Base-by-base conservation (phyloP, 2,888 invertebrate genomes). In the Rotaria sp. region DNA sequence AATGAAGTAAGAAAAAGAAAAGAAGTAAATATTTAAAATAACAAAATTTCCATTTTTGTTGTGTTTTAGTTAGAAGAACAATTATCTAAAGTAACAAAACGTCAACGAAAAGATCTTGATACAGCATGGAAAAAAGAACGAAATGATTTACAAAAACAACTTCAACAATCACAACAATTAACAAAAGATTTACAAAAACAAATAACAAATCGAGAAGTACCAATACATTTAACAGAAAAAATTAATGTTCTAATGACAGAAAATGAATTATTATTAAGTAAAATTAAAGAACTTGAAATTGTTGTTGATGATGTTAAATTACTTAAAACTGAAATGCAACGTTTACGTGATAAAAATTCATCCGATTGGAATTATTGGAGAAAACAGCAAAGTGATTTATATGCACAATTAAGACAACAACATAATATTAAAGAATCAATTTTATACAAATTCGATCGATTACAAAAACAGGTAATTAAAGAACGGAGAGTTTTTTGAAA, bases 21-120 rank as follows among this genome's bases (percentile, higher is more conserved):
- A 41, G 0, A 38, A 0, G 48, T 13, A 50, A 50, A 50, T 50
- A 13, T 50, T 18, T 18, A 50, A 50, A 50, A 50, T 15, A 18
- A 50, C 3, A 0, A 50, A 50, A 18, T 57, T 50, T 18, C 57
- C 24, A 50, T 52, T n/a, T 26, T 13, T 48, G n/a, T 38, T 50
- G n/a, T n/a, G n/a, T n/a, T n/a, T 50, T 67, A 86, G 86, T 38
- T 86, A 21, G 86, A 86, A 84, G 86, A 86, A 41, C 86, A 86
- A 59, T 57, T 86, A 48, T 85, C 85, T 18, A 86, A 84, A 80
- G 45, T 86, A 41, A 85, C 86, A 8, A 86, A 86, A 55, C 85
- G 86, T 50, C 85, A 85, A 30, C 85, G 85, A 85, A 86, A 86
- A 85, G 86, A 86, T 55, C 52, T 86, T 18, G 86, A 86, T 18